Evolutionary conservation across 2,888 invertebrate genomes (phyloP), one percentile per base, ranked within the genome.

Genomic region (Melipona beecheii): DNA sequence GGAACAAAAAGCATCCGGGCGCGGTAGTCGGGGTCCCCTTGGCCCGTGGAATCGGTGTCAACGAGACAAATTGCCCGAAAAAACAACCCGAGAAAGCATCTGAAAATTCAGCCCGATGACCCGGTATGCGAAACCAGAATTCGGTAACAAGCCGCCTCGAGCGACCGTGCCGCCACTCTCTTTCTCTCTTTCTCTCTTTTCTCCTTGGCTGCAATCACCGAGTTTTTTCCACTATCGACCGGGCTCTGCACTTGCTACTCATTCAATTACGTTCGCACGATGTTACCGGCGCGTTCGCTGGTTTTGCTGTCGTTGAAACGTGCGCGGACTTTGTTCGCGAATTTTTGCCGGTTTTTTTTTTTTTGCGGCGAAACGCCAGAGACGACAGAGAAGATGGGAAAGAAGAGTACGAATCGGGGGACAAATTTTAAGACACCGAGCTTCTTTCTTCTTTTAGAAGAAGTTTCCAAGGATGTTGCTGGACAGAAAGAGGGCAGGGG

Each of bases 101-200:
- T 72, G 82, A 91, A 31, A 88, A 85, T 83, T 86, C 84, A 75
- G 85, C 56, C 60, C 75, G 79, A 91, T 93, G 92, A 92, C 93
- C 93, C 92, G 91, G 90, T 91, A 93, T 92, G 90, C 86, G 90
- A 86, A 88, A 91, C 91, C 81, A 89, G 92, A 91, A 92, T 92
- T 89, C 86, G 85, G 66, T 69, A 86, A 84, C 86, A 73, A 81
- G 78, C 66, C 69, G 76, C 68, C 68, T 70, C 65, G 58, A 56
- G 54, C 31, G 31, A 31, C 31, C 31, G 0, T 31, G 31, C 31
- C 49, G 24, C 52, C 3, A 36, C 31, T n/a, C 58, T 56, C 27
- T 17, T 43, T 19, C 31, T n/a, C 58, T 56, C 27, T 17, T 43
- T 19, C 19, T 24, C 49, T 21, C 6, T 43, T 2, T 76, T 50